Evolutionary conservation across 2,113 vertebrate genomes (phyloP).

Genomic region (Mustelus asterias): DNA sequence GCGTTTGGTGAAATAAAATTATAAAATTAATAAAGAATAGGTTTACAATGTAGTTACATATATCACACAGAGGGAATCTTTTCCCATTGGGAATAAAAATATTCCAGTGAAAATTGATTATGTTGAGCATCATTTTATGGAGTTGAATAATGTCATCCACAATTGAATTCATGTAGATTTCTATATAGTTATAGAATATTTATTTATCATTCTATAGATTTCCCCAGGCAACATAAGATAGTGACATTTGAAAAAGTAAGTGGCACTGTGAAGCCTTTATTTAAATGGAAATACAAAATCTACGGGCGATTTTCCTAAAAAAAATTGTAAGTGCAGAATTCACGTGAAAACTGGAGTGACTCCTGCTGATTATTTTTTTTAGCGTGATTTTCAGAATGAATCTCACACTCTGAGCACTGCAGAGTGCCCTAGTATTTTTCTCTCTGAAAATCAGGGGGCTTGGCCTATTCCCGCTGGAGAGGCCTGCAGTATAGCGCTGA

Average conservation of each 20-base stretch:
- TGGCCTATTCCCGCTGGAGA: too few species aligned
- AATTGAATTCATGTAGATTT: background rate
- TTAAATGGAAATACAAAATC: background rate
- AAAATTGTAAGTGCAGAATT: too few species aligned
- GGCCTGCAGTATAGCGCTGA: too few species aligned
- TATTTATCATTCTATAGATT: background rate
- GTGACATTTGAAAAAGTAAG: background rate
- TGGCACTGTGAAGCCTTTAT: background rate
- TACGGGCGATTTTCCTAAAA: too few species aligned
- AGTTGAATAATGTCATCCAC: background rate
- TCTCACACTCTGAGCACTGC: too few species aligned
- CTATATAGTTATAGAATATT: background rate
- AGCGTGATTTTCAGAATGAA: too few species aligned
- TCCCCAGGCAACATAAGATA: background rate
- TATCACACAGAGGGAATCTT: background rate
- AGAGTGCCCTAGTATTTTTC: too few species aligned
- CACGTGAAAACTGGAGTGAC: too few species aligned
- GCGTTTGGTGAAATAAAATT: background rate
- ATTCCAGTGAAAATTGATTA: background rate
- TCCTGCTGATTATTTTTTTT: too few species aligned
- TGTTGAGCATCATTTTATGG: background rate
- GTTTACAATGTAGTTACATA: background rate
- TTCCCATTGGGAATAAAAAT: background rate
- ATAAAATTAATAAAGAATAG: background rate
- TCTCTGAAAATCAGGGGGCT: too few species aligned